These are phyloP conservation scores for Aegypius monachus DNA, from an alignment of 2,113 vertebrate genomes.

Conservation along the genomic window DNA sequence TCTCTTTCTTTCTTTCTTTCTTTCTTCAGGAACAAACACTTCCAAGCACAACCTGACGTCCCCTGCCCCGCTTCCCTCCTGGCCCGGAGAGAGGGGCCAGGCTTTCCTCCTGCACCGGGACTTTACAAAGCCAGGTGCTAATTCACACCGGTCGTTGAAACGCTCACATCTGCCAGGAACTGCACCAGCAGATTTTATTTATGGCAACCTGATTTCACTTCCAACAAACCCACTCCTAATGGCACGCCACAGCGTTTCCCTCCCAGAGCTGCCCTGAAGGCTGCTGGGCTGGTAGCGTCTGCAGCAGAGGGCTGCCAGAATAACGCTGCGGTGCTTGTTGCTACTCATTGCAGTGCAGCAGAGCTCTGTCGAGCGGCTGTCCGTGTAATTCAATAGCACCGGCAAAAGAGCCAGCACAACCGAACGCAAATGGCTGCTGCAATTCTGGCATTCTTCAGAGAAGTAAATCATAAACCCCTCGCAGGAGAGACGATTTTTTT, in stretches of 20 bases:
- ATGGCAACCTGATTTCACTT: neutral
- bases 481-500: neutral
- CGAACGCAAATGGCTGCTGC: neutral
- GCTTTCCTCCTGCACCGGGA: neutral
- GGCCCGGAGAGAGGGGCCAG: no score
- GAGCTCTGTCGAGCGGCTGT: neutral
- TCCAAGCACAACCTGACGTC: no score
- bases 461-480: neutral
- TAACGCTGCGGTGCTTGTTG: rapidly evolving
- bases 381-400: neutral
- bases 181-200: neutral
- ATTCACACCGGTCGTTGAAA: neutral
- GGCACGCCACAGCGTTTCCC: rapidly evolving
- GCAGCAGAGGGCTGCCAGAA: neutral
- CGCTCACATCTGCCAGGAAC: neutral
- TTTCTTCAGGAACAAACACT: neutral
- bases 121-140: neutral
- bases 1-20: neutral
- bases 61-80: neutral
- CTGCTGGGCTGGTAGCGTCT: neutral
- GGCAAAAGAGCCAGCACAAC: neutral
- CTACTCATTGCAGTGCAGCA: neutral
- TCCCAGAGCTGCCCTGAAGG: neutral
- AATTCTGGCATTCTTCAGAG: neutral
- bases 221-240: neutral